Conservation (phyloP, 2,888 invertebrate species). For the Eupelmus urozonus region DNA sequence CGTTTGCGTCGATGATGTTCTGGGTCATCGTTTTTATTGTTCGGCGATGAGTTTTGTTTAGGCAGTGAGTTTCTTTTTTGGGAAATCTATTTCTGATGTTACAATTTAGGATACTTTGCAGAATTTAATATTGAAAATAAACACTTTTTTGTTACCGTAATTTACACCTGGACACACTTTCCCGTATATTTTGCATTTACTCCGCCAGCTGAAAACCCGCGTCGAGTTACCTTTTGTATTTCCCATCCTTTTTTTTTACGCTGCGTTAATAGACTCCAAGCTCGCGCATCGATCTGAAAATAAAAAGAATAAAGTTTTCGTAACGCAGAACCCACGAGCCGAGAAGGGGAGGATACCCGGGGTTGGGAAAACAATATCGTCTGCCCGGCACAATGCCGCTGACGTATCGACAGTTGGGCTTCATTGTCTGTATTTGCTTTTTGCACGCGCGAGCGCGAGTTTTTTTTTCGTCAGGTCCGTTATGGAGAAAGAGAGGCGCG, state of each 20-base stretch:
- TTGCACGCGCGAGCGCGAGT: background rate
- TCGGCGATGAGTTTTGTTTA: no score
- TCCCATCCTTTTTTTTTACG: slow-evolving; percentile 17
- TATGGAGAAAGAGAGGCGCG: background rate
- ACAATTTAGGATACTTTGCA: no score
- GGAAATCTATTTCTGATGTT: no score
- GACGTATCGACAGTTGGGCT: slow-evolving; percentile 63
- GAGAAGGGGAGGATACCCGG: background rate
- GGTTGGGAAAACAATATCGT: slow-evolving; percentile 62
- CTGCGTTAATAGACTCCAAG: slow-evolving; percentile 5
- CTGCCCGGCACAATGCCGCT: slow-evolving; percentile 61
- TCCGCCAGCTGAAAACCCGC: no score
- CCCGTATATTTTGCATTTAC: background rate
- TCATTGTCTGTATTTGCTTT: slow-evolving; percentile 58
- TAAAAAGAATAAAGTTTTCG: slow-evolving; percentile 43
- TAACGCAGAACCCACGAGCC: background rate
- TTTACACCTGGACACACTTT: no score
- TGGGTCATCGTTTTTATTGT: no score
- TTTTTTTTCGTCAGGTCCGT: slow-evolving; percentile 21
- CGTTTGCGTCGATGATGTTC: no score
- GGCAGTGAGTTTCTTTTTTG: no score
- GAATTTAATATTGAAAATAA: no score
- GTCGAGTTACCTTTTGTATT: no score
- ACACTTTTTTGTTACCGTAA: no score
- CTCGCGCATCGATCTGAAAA: slow-evolving; percentile 36